These are phyloP conservation scores for Toxotes jaculatrix DNA, from an alignment of 2,113 vertebrate species.

Conservation along the genomic window DNA sequence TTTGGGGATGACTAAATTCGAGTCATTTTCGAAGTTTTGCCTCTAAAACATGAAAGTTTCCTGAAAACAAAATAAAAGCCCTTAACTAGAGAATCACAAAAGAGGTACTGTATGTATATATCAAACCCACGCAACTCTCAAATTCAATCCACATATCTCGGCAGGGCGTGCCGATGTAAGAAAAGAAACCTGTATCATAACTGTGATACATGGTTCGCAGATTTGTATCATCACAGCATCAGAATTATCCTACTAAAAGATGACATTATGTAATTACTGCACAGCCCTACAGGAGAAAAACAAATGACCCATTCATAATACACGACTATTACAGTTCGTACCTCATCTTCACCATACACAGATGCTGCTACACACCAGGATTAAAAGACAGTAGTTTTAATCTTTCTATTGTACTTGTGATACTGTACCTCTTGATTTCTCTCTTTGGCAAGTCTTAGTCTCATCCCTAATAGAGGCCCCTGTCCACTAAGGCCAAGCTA, in stretches of 20 bases:
- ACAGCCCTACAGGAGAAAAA: not conserved
- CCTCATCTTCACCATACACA: not conserved
- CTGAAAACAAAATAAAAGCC: not conserved
- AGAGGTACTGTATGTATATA: not conserved
- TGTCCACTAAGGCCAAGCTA: not conserved
- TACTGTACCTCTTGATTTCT: too few relatives aligned
- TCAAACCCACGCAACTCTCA: not conserved
- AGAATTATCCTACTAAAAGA: not conserved
- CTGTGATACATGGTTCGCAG: not conserved
- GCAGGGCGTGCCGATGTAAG: not conserved
- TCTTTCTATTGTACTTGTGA: not conserved
- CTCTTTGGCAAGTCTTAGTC: not conserved
- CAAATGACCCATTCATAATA: too few relatives aligned
- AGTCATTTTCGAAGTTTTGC: not conserved
- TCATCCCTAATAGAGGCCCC: not conserved
- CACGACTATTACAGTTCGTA: not conserved
- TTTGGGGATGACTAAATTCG: constrained; percentile 4
- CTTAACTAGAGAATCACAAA: not conserved
- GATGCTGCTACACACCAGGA: not conserved
- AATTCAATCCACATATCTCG: not conserved
- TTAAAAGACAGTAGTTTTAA: not conserved
- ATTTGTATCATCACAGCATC: not conserved
- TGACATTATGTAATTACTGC: not conserved
- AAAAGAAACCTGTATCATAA: constrained; percentile 3
- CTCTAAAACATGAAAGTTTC: not conserved